Conservation (phyloP, 2,113 vertebrate species). For the Vulpes vulpes region DNA sequence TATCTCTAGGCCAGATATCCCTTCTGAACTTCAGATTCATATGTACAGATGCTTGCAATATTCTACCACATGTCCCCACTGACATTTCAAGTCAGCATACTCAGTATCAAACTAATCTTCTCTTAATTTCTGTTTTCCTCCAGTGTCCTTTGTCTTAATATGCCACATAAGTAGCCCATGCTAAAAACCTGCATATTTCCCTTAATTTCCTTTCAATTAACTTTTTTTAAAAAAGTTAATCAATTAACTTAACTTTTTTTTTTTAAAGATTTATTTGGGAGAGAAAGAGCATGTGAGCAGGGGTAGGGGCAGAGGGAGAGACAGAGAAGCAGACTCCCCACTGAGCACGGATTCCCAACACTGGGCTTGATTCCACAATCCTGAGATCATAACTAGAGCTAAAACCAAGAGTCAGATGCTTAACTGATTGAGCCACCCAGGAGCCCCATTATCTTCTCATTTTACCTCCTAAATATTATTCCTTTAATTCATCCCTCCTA, state of each 20-base stretch:
- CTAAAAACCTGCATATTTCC: background rate
- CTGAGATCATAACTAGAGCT: background rate
- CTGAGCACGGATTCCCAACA: background rate
- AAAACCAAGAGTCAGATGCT: background rate
- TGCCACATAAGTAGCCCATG: background rate
- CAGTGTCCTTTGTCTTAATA: background rate
- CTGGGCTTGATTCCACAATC: background rate
- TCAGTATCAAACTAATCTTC: background rate
- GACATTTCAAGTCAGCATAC: background rate
- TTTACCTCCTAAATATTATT: conserved; percentile 7
- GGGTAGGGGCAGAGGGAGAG: background rate
- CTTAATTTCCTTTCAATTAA: background rate
- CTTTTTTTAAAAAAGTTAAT: too few relatives aligned
- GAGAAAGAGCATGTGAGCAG: background rate
- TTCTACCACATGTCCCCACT: background rate
- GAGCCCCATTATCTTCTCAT: background rate
- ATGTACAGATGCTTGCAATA: background rate
- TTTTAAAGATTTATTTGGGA: background rate
- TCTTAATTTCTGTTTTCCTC: background rate
- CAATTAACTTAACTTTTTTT: background rate
- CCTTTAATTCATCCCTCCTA: background rate
- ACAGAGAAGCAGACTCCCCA: background rate
- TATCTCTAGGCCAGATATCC: background rate
- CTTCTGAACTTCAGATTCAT: conserved; percentile 38
- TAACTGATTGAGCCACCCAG: background rate